Evolutionary conservation across 2,888 invertebrate genomes (phyloP).

Genomic region (Lottia gigantea): DNA sequence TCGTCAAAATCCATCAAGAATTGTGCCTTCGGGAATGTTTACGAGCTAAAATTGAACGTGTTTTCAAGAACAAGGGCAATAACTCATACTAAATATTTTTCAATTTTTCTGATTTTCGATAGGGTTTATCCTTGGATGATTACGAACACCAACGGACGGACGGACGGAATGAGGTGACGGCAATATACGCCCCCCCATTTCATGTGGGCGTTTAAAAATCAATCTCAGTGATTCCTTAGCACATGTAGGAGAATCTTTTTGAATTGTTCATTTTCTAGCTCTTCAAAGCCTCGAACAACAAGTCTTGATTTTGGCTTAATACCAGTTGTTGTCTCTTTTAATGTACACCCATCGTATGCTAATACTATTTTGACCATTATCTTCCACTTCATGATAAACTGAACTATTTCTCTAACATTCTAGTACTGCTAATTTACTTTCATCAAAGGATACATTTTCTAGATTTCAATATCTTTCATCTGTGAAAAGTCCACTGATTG

Average conservation of each 20-base stretch:
- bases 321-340: slow-evolving; percentile 9
- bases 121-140: no score
- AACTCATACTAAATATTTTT: no score
- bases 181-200: no score
- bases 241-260: slow-evolving; percentile 19
- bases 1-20: no score
- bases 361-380: background rate
- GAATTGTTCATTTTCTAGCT: slow-evolving; percentile 11
- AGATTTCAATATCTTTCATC: background rate
- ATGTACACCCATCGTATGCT: background rate
- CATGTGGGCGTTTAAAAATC: no score
- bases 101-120: no score
- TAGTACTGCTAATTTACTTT: background rate
- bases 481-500: slow-evolving; percentile 2
- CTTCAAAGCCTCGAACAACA: slow-evolving; percentile 23
- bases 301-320: slow-evolving; percentile 15
- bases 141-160: no score
- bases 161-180: no score
- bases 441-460: background rate
- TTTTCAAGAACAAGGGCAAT: no score
- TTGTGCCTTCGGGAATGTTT: no score
- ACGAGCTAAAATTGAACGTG: no score
- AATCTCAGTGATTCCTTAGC: slow-evolving; percentile 15
- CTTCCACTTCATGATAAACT: slow-evolving; percentile 1
- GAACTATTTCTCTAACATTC: slow-evolving; percentile 10